Evolutionary conservation across 2,113 vertebrate genomes (phyloP), one percentile per base, ranked within the genome.

Genomic region (Oryzias melastigma): DNA sequence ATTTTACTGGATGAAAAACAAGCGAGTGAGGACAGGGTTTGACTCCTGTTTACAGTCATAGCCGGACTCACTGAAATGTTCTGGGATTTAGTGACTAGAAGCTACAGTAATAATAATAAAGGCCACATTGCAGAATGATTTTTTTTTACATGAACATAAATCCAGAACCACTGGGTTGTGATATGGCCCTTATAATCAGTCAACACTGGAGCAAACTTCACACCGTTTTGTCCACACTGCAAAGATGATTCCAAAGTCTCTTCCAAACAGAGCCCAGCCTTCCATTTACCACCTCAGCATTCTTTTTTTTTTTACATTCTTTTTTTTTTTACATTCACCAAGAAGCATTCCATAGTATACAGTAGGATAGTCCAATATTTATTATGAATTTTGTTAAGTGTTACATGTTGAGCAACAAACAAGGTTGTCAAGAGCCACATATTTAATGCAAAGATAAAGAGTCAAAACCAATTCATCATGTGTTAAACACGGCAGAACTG

Each of bases 301-400:
- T n/a, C n/a, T n/a, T n/a, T n/a, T n/a, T n/a, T n/a, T 61, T 46
- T 73, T 59, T 74, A 75, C 76, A 78, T 59, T 64, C 82, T 85
- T 82, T 76, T 52, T 73, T 80, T 41, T 78, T 78, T 45, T 81
- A 81, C 74, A 69, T 79, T 87, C 86, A 81, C 86, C 90, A 81
- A 91, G 87, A 95, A 95, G 91, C 88, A 85, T 91, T 63, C 90
- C 90, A 90, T 92, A 93, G 92, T 91, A 89, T 94, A 95, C 91
- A 93, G 90, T 94, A 93, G 90, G 93, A 93, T 94, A 93, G 93
- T 97, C 98, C 95, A 96, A 95, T 95, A 97, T 97, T 97, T 98
- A 97, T 98, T 94, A 94, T 94, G 94, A 92, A 83, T 91, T 94
- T 35, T 35, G 35, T 35, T 91, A 91, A 93, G 93, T 89, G 92